Conservation (phyloP, 2,888 invertebrate genomes). For the Xestia c-nigrum region DNA sequence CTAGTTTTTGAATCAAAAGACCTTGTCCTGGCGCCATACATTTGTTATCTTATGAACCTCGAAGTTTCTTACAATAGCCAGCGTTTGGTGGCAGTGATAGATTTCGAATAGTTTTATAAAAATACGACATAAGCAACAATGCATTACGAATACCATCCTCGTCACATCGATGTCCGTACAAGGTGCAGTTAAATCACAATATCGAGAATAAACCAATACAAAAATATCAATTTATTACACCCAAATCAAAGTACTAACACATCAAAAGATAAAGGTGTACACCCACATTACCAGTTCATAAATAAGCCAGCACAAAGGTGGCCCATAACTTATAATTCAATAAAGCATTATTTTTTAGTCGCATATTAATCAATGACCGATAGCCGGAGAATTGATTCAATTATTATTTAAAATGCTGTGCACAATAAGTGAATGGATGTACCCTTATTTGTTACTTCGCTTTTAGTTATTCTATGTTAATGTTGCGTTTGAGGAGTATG, state of each 20-base stretch:
- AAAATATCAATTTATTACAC: constrained; percentile 28
- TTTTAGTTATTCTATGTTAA: constrained; percentile 84
- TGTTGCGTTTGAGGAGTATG: constrained; percentile 69
- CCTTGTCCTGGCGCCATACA: background rate
- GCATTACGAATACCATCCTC: too few relatives aligned
- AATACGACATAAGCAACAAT: background rate
- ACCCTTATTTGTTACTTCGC: constrained; percentile 86
- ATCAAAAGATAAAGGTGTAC: constrained; percentile 64
- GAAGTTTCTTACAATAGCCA: background rate
- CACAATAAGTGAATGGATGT: constrained; percentile 88
- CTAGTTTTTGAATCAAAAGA: background rate
- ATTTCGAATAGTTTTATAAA: background rate
- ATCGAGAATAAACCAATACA: constrained; percentile 39
- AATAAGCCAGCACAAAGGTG: constrained; percentile 68
- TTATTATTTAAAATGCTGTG: constrained; percentile 87
- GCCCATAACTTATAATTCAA: constrained; percentile 73
- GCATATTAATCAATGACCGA: constrained; percentile 83
- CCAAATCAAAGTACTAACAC: constrained; percentile 35
- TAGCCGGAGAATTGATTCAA: constrained; percentile 85
- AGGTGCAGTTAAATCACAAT: constrained; percentile 21
- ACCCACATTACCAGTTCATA: constrained; percentile 71
- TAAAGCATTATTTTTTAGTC: constrained; percentile 74
- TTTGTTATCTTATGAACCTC: background rate
- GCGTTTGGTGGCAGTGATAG: background rate
- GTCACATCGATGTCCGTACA: background rate